A percentile compares a stretch with the other conserved stretches of the same genome.
Evolutionary conservation across 2,888 invertebrate genomes (phyloP).

Genomic region (Noctua janthina): DNA sequence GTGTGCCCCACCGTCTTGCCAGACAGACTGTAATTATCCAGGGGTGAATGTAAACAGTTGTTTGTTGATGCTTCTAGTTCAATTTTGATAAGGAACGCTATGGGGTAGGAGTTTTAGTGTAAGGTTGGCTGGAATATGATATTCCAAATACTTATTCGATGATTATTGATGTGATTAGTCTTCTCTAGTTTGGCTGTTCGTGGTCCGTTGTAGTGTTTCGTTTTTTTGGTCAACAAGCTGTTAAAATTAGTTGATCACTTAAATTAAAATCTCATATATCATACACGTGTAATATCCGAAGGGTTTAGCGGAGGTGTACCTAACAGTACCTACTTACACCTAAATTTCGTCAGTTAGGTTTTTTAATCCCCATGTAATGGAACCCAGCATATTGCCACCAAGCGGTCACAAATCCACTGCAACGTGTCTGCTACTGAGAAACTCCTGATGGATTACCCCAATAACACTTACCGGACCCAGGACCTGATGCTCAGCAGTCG

Average conservation of each 20-base stretch:
- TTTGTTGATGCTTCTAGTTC: slow-evolving; percentile 34
- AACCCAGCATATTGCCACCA: not conserved
- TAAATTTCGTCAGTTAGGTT: not conserved
- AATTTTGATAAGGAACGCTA: slow-evolving; percentile 27
- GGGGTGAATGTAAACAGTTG: slow-evolving; percentile 47
- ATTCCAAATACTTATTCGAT: not conserved
- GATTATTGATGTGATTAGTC: not conserved
- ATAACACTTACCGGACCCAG: not conserved
- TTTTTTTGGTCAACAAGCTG: not conserved
- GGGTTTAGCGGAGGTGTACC: not conserved
- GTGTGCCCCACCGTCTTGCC: slow-evolving; percentile 51
- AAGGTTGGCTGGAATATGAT: not conserved
- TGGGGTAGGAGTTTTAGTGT: not conserved
- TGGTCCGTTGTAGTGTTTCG: not conserved
- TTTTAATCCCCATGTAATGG: not conserved
- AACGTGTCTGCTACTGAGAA: not conserved
- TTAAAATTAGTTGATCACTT: not conserved
- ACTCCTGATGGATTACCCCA: not conserved
- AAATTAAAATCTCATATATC: not conserved
- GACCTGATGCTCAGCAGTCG: not conserved
- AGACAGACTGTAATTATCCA: slow-evolving; percentile 58
- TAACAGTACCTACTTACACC: not conserved
- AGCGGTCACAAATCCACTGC: not conserved
- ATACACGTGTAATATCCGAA: no score
- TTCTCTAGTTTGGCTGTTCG: not conserved